Evolutionary conservation across 2,888 invertebrate species (phyloP), one percentile per base, ranked within the genome.

Genomic region (Lamellibrachia satsuma): DNA sequence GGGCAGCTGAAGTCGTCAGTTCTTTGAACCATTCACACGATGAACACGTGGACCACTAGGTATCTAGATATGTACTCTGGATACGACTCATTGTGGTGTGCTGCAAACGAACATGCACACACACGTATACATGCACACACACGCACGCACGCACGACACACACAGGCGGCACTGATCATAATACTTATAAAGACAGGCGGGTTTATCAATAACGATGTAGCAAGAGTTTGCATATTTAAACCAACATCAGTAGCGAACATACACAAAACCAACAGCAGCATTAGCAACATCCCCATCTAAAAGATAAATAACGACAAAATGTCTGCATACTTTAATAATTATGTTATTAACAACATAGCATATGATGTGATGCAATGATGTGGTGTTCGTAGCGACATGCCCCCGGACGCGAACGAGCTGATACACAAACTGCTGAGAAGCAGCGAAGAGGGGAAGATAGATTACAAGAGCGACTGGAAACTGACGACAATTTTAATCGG

Each of bases 401-500:
- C 94, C 1, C 90, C 52, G n/a, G 94, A 94, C 90, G 94, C 94
- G 9, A 51, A 91, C 7, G 55, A 92, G 51, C 75, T 95, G 90
- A 92, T 94, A 55, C 92, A 93, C n/a, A 90, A 93, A 27, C 52
- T 94, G 51, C 55, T 52, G 90, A 90, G 75, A 75, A 75, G 75
- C 6, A 6, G n/a, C 75, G 75, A 91, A 22, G 94, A 94, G 60
- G 9, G 39, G 7, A 60, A 90, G 11, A 93, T 94, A n/a, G 93
- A 95, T 91, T 93, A 93, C 52, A 92, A 93, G 52, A 93, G 94
- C 55, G 95, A 95, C 92, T 95, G 95, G 95, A 95, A 95, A 92
- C 90, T 95, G 90, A 92, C 94, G 9, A 94, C 94, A 7, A 92
- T 95, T 11, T 95, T 95, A 90, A 93, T 95, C 57, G 95, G 95